Percentiles rank a stretch among this genome's conserved stretches.
phyloP scores from a whole-genome alignment of 2,888 invertebrate species.

The Aricia artaxerxes region DNA sequence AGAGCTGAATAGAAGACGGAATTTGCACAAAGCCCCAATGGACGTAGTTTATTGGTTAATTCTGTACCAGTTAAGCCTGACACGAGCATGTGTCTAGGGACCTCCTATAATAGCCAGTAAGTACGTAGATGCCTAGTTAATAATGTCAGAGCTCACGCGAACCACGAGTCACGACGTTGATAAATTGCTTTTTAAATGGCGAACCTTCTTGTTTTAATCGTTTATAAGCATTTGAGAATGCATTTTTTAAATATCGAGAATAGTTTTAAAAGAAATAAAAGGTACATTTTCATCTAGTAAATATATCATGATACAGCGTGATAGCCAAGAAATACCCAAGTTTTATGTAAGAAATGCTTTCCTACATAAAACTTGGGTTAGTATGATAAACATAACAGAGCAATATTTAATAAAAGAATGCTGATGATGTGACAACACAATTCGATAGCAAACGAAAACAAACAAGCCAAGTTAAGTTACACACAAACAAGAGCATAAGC shows the following conservation, averaged over 20 bases:
- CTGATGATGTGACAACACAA: neutral
- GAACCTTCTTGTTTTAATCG: neutral
- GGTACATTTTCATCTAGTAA: too few species aligned
- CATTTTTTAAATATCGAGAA: too few species aligned
- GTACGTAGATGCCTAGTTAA: neutral
- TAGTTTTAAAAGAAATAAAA: too few species aligned
- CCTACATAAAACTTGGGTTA: too few species aligned
- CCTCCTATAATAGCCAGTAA: constrained; percentile 6
- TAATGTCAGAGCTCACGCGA: constrained; percentile 11
- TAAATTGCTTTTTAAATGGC: neutral
- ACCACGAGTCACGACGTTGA: constrained; percentile 1
- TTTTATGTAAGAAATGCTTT: too few species aligned
- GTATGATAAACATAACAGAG: too few species aligned
- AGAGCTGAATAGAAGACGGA: neutral
- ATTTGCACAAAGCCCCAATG: constrained; percentile 13
- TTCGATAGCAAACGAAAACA: neutral
- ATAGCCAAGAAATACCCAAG: too few species aligned
- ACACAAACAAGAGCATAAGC: too few species aligned
- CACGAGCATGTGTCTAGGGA: constrained; percentile 3
- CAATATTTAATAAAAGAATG: too few species aligned
- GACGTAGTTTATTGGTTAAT: constrained; percentile 4
- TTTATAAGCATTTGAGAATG: too few species aligned
- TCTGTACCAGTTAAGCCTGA: constrained; percentile 17
- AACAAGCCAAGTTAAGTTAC: too few species aligned
- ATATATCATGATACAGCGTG: too few species aligned